Percentiles rank a stretch among this genome's conserved stretches.
Evolutionary conservation across 2,113 vertebrate genomes (phyloP).

Genomic region (Odontophorus gujanensis): DNA sequence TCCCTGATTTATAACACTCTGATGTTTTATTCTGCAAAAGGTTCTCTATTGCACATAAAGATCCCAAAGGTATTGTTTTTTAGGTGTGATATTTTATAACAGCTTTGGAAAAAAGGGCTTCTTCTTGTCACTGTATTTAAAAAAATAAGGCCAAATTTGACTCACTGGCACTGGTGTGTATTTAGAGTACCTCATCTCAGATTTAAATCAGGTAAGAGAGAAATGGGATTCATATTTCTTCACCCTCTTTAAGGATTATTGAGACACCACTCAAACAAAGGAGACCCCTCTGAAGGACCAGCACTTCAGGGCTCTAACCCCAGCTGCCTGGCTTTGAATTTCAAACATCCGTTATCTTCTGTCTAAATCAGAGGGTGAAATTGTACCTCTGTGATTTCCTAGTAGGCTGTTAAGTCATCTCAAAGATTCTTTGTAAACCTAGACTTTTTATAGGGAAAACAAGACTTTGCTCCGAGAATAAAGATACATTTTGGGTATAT

Average conservation of each 20-base stretch:
- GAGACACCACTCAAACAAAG: neutral
- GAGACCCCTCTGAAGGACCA: neutral
- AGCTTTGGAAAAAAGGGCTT: neutral
- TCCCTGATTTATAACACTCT: slow-evolving; percentile 18
- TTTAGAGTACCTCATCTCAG: neutral
- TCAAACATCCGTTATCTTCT: neutral
- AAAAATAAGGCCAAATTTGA: neutral
- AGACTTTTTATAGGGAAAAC: neutral
- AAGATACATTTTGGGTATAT: neutral
- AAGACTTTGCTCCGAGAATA: neutral
- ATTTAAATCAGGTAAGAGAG: neutral
- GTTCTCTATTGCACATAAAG: neutral
- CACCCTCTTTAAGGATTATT: neutral
- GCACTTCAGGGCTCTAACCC: neutral
- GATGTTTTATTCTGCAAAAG: neutral
- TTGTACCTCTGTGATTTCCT: neutral
- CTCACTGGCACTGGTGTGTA: neutral
- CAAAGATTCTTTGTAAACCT: neutral
- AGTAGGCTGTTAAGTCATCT: neutral
- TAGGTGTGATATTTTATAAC: neutral
- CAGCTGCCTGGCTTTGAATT: neutral
- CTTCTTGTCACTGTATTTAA: neutral
- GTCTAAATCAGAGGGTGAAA: neutral
- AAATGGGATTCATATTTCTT: neutral
- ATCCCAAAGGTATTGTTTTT: neutral